These are phyloP conservation scores for Pteria penguin DNA, from an alignment of 2,888 invertebrate genomes.

Conservation along the genomic window DNA sequence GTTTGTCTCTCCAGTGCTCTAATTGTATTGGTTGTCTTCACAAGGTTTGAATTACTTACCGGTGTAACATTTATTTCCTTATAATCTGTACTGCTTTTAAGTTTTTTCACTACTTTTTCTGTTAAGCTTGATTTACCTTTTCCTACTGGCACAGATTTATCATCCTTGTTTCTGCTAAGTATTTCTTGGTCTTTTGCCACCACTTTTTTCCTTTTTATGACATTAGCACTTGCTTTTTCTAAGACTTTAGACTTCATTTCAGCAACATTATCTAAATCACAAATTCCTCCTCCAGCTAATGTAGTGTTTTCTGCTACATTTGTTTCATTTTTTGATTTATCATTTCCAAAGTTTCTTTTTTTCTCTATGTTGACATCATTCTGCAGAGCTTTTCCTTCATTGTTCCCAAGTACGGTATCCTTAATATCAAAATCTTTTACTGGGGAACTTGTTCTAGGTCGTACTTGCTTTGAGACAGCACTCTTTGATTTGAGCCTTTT, in stretches of 20 bases:
- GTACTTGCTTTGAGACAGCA: not conserved
- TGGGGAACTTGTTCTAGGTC: not conserved
- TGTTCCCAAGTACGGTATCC: not conserved
- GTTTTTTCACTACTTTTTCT: slow-evolving; percentile 1
- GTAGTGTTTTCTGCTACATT: not conserved
- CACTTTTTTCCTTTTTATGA: slow-evolving; percentile 50
- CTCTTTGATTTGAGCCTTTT: slow-evolving; percentile 1
- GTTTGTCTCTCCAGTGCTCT: not conserved
- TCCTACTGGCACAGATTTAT: not conserved
- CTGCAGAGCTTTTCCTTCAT: not conserved
- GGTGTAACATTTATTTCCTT: not conserved
- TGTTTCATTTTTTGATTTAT: not conserved
- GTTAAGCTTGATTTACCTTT: slow-evolving; percentile 8
- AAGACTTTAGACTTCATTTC: slow-evolving; percentile 60
- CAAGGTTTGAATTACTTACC: not conserved
- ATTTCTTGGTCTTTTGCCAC: no score
- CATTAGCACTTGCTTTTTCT: slow-evolving; percentile 59
- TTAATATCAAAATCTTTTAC: not conserved
- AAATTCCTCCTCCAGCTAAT: not conserved
- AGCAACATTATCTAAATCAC: slow-evolving; percentile 38
- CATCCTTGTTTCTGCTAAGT: not conserved
- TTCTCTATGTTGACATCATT: no score
- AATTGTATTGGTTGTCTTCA: not conserved
- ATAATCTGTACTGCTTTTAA: not conserved
- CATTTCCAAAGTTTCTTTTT: no score